Base-by-base conservation (phyloP, 1,140 invertebrate genomes). In the Scaptomyza hsui region DNA sequence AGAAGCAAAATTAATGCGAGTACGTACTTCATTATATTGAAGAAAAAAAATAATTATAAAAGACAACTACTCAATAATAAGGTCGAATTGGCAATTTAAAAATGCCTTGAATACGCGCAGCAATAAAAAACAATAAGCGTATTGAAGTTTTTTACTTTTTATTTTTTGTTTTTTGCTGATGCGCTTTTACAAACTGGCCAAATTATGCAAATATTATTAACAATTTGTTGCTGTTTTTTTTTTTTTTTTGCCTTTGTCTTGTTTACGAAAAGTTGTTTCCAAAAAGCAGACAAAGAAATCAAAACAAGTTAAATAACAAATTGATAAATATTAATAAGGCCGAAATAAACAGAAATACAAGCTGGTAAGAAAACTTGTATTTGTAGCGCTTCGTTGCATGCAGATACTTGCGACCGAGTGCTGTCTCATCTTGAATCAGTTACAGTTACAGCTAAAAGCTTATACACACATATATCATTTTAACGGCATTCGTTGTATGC, bases 281-380 rank as follows among this genome's bases (percentile, higher is more conserved):
- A 42, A 64, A 48, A 63, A 72, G 44, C 60, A 53, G 42, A 78
- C 75, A 78, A 78, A 78, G 61, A 75, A 73, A 67, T 78, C 73
- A 68, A 83, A 82, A 73, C 79, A 69, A 78, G 79, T 82, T 83
- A 82, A 82, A 83, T 82, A 82, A 82, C 79, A 78, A 82, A 82
- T 82, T 78, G 65, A 83, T 82, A 75, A 82, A 82, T 82, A 82
- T 82, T 82, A 78, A 83, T 83, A 82, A 83, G 79, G 79, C 75
- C 65, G 32, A 62, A 47, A 57, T 57, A 69, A 39, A 39, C 15
- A 59, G 39, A 12, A 35, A 32, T 2, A 49, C 24, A 44, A 16
- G 19, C 19, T 44, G 63, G 18, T 12, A 47, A 53, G 10, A 64
- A 63, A 55, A 64, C 67, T 44, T 49, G 51, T 64, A 47, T 59